A percentile compares a stretch with the other conserved stretches of the same genome.
Conservation (phyloP, 92 coral and sea anemone species). For the Parazoanthus darwini region DNA sequence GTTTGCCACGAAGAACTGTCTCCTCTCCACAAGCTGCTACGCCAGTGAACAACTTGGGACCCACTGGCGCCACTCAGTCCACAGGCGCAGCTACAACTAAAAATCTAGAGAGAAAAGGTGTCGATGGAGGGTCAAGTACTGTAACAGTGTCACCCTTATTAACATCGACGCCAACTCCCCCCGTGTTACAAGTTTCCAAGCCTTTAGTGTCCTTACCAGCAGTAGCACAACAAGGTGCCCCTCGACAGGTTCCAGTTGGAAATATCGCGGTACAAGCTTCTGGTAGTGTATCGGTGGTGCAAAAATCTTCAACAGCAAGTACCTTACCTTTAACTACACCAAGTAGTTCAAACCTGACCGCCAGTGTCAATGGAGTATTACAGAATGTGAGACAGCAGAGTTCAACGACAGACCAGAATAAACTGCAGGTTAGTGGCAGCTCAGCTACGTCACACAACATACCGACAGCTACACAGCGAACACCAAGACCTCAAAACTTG, state of each 20-base stretch:
- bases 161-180: neutral
- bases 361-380: neutral
- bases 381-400: neutral
- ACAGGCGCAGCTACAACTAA: neutral
- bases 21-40: neutral
- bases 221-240: neutral
- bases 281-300: neutral
- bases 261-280: neutral
- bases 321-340: neutral
- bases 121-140: neutral
- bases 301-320: neutral
- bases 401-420: neutral
- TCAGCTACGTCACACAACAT: neutral
- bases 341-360: neutral
- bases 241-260: slow-evolving; percentile 1
- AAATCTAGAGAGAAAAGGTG: neutral
- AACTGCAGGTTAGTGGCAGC: neutral
- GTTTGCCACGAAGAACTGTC: neutral
- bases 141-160: no score
- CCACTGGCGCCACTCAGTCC: neutral
- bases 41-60: neutral
- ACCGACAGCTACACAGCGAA: neutral
- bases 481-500: neutral
- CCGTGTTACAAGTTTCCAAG: neutral
- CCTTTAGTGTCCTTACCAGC: neutral